Evolutionary conservation across 2,113 vertebrate species (phyloP), one percentile per base, ranked within the genome.

Genomic region (Talpa occidentalis): DNA sequence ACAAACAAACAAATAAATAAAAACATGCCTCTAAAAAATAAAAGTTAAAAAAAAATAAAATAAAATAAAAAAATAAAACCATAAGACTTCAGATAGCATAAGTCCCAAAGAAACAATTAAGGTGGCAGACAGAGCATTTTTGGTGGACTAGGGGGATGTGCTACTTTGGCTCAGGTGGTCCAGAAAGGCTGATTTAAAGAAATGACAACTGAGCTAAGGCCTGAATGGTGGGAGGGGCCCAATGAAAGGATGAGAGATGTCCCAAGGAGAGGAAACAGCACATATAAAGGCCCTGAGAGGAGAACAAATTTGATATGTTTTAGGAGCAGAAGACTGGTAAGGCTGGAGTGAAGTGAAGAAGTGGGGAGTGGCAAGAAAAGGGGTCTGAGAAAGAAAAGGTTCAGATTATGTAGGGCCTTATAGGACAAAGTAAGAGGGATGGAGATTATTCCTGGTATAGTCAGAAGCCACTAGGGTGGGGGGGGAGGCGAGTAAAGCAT

Each of bases 51-150:
- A n/a, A n/a, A n/a, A n/a, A n/a, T n/a, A n/a, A n/a, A n/a, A n/a
- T n/a, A n/a, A n/a, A n/a, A n/a, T n/a, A n/a, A n/a, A n/a, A n/a
- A n/a, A n/a, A n/a, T 56, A 22, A 56, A 56, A 22, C 17, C 24
- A 28, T 69, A 83, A 44, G 35, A 76, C 11, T 80, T 91, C 35
- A 74, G 72, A 88, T 7, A 84, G 28, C 32, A 0, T 47, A 88
- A 62, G 15, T 90, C 84, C 66, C 42, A 78, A 54, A 91, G 69
- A 24, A 82, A 42, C 5, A 24, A 93, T 66, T 91, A 93, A 73
- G 26, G 35, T 26, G 79, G 32, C 32, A 90, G 35, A 66, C 16
- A 22, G 24, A 70, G 47, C 26, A 21, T 70, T 73, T 40, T 2
- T 4, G 11, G 40, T 21, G 2, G 32, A 30, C 3, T 47, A 3